These are phyloP conservation scores for Scomber japonicus DNA, from an alignment of 2,113 vertebrate genomes.

Conservation along the genomic window DNA sequence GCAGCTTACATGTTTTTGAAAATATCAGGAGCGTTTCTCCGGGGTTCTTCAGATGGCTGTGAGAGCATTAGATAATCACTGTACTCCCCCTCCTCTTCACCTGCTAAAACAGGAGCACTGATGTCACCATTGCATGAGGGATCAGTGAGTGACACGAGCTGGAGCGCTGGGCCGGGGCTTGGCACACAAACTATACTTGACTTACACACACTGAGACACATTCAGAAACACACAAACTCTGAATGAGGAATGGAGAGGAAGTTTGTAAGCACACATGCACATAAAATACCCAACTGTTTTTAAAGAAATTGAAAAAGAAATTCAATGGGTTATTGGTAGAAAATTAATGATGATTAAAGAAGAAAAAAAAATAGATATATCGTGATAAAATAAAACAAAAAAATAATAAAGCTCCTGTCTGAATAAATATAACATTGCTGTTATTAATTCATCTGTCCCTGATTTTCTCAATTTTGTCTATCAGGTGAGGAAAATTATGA, in stretches of 20 bases:
- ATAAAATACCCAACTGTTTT: background rate
- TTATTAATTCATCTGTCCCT: too few relatives aligned
- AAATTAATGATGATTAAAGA: too few relatives aligned
- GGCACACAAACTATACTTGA: conserved; percentile 60
- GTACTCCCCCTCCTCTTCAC: conserved; percentile 60
- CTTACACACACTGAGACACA: conserved; percentile 43
- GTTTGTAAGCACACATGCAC: conserved; percentile 18
- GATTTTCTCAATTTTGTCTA: too few relatives aligned
- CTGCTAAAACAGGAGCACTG: conserved; percentile 81
- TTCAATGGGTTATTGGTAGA: too few relatives aligned
- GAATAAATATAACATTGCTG: too few relatives aligned
- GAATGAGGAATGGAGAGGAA: conserved; percentile 8
- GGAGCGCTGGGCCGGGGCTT: conserved; percentile 29
- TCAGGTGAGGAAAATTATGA: too few relatives aligned
- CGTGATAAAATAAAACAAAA: too few relatives aligned
- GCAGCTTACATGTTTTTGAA: conserved; percentile 55
- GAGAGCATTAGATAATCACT: conserved; percentile 68
- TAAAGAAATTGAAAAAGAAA: too few relatives aligned
- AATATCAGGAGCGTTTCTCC: conserved; percentile 54
- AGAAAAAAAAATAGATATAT: too few relatives aligned
- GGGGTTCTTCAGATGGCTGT: conserved; percentile 46
- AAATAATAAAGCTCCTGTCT: too few relatives aligned
- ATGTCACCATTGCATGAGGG: conserved; percentile 79
- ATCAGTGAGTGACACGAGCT: conserved; percentile 75
- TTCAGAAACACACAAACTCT: conserved; percentile 6